These are phyloP conservation scores for Adelosebastes latens DNA, from an alignment of 2,797 vertebrate species.

Conservation along the genomic window DNA sequence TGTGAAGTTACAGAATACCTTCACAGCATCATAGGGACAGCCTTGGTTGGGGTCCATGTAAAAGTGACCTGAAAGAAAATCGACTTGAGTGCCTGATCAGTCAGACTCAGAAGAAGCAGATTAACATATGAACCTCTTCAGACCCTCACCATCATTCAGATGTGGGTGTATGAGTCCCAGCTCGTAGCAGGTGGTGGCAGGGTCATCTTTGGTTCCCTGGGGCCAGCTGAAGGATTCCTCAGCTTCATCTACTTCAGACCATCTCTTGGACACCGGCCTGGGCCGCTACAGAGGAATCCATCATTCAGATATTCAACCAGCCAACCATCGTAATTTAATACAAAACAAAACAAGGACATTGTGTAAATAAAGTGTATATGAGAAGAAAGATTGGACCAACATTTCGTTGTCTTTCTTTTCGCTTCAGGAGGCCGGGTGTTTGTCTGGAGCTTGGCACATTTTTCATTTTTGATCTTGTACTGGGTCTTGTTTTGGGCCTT, in stretches of 20 bases:
- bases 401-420: slow-evolving; percentile 54
- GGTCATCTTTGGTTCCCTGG: slow-evolving; percentile 76
- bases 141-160: slow-evolving; percentile 75
- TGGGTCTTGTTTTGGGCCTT: slow-evolving; percentile 2
- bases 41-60: slow-evolving; percentile 86
- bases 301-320: not conserved
- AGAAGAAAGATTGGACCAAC: slow-evolving; percentile 67
- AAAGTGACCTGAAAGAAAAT: slow-evolving; percentile 77
- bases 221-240: slow-evolving; percentile 52
- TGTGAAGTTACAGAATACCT: slow-evolving; percentile 85
- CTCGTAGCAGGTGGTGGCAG: slow-evolving; percentile 81
- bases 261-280: slow-evolving; percentile 21
- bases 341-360: not conserved
- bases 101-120: not conserved
- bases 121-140: not conserved
- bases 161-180: slow-evolving; percentile 73
- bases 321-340: not conserved
- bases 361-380: not conserved
- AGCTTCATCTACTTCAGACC: slow-evolving; percentile 40
- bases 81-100: not conserved
- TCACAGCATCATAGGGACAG: slow-evolving; percentile 79
- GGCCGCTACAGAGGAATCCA: slow-evolving; percentile 26
- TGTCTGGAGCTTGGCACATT: not conserved
- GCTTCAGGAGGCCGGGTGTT: not conserved
- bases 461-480: not conserved